A percentile compares a stretch with the other conserved stretches of the same genome.
phyloP scores from a whole-genome alignment of 2,113 vertebrate genomes.

The Podiceps cristatus region DNA sequence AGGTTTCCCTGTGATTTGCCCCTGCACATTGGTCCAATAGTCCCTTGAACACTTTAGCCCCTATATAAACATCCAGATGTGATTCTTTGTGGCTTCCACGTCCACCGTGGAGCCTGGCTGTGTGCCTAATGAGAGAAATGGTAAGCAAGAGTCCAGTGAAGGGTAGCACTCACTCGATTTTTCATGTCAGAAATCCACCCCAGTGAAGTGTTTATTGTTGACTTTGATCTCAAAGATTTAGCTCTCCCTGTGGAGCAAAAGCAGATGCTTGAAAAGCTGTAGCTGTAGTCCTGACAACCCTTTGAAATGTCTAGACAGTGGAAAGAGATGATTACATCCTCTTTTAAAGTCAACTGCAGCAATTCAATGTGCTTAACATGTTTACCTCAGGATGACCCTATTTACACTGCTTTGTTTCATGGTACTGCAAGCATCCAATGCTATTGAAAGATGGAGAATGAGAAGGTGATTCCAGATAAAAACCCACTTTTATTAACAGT shows the following conservation, averaged over 20 bases:
- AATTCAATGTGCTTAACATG: background rate
- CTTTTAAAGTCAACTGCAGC: constrained; percentile 29
- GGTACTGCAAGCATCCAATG: background rate
- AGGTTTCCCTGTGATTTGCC: background rate
- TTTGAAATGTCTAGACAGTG: constrained; percentile 48
- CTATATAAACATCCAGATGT: background rate
- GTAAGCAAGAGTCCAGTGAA: background rate
- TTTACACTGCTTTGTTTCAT: background rate
- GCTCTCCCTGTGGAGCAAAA: constrained; percentile 40
- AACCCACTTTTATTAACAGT: background rate
- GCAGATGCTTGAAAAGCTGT: constrained; percentile 52
- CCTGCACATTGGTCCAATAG: background rate
- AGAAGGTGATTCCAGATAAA: background rate
- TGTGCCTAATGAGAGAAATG: background rate
- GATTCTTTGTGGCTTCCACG: background rate
- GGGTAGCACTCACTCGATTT: background rate
- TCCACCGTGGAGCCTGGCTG: background rate
- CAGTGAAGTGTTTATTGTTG: background rate
- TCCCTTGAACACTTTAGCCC: background rate
- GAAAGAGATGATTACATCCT: constrained; percentile 23
- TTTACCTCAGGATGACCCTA: constrained; percentile 31
- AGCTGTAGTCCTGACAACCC: constrained; percentile 69
- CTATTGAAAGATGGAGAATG: background rate
- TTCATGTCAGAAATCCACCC: constrained; percentile 14
- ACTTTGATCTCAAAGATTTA: constrained; percentile 63